phyloP scores from a whole-genome alignment of 2,113 vertebrate genomes.

The Psammodynastes pulverulentus region DNA sequence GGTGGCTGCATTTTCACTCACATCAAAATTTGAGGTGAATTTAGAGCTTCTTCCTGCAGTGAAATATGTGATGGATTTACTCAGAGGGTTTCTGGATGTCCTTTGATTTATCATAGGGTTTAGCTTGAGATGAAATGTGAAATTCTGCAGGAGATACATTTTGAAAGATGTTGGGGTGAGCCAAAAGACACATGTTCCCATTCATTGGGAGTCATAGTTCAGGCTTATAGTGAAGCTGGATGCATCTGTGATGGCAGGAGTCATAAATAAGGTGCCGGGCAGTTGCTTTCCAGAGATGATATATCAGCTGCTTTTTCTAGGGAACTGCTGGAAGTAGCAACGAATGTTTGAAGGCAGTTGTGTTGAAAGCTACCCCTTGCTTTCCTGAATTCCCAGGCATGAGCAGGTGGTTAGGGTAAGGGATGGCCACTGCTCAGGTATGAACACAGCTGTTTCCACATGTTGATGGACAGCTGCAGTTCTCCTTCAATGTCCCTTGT shows the following conservation, averaged over 20 bases:
- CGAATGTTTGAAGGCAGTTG: not conserved
- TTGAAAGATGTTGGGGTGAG: not conserved
- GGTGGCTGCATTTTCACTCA: not conserved
- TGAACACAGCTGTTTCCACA: not conserved
- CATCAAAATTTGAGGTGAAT: not conserved
- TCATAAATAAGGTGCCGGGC: not conserved
- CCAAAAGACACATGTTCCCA: not conserved
- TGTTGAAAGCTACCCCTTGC: not conserved
- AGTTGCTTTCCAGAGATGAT: not conserved
- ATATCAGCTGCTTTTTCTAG: not conserved
- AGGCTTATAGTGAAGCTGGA: not conserved
- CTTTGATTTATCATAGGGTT: not conserved
- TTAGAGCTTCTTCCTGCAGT: not conserved
- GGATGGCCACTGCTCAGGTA: not conserved
- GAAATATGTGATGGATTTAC: not conserved
- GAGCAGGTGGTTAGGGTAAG: not conserved
- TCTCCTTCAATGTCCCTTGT: not conserved
- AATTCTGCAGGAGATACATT: not conserved
- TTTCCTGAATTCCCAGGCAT: not conserved
- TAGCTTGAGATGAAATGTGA: not conserved
- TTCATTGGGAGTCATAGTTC: not conserved
- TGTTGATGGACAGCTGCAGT: not conserved
- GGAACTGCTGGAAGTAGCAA: not conserved
- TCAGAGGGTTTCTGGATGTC: not conserved
- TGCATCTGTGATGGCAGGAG: not conserved